Conservation (phyloP, 2,113 vertebrate species). For the Cinclus mexicanus region DNA sequence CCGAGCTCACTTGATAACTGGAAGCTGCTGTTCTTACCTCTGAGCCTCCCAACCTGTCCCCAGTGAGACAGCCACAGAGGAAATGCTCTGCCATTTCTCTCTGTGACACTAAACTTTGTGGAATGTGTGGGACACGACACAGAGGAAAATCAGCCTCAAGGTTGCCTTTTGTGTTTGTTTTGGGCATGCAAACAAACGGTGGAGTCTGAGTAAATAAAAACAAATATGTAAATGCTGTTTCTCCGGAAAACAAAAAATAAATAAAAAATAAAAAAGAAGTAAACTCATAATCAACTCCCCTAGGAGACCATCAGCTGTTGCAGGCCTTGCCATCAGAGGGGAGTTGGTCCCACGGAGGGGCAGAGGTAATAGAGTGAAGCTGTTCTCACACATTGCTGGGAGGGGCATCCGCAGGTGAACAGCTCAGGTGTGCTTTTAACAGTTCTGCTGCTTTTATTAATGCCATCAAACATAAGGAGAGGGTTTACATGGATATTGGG, state of each 20-base stretch:
- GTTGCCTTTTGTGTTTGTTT: neutral
- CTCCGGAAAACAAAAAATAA: neutral
- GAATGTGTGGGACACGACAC: neutral
- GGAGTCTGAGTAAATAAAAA: neutral
- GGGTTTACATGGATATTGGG: neutral
- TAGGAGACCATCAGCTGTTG: neutral
- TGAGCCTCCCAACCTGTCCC: conserved; percentile 40
- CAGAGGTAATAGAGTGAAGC: neutral
- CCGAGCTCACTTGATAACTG: conserved; percentile 46
- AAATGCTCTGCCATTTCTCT: neutral
- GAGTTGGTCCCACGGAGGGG: neutral
- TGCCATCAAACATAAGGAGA: neutral
- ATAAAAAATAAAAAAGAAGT: neutral
- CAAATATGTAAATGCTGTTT: neutral
- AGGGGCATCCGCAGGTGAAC: neutral
- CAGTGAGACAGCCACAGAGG: neutral
- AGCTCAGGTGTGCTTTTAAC: neutral
- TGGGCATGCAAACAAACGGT: neutral
- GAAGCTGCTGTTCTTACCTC: conserved; percentile 67
- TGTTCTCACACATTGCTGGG: neutral
- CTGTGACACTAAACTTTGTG: neutral
- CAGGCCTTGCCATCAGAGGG: neutral
- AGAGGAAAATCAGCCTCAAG: neutral
- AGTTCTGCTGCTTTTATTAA: neutral
- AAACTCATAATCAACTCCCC: neutral